Conservation (phyloP, 2,113 vertebrate species). For the Psammodynastes pulverulentus region DNA sequence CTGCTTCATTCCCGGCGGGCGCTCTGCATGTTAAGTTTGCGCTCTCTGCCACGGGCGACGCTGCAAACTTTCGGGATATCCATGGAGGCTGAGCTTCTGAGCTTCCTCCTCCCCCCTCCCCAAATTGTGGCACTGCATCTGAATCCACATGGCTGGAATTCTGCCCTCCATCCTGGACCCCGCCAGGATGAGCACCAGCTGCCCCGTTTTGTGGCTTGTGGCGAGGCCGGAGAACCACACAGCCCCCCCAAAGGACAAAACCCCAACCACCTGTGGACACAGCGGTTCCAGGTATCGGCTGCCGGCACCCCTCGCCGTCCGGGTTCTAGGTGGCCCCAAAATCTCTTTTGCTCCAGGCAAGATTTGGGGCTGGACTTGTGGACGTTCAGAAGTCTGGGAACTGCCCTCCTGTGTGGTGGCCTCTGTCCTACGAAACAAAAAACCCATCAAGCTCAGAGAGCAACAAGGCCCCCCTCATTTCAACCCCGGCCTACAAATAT, state of each 20-base stretch:
- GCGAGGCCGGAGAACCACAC: neutral
- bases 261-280: too few species aligned
- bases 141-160: neutral
- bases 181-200: neutral
- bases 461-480: neutral
- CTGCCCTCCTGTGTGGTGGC: neutral
- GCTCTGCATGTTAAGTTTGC: constrained; percentile 55
- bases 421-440: neutral
- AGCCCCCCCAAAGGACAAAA: neutral
- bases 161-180: neutral
- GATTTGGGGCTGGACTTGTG: neutral
- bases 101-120: neutral
- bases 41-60: neutral
- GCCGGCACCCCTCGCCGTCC: neutral
- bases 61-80: too few species aligned
- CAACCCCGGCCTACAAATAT: neutral
- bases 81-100: too few species aligned
- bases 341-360: neutral
- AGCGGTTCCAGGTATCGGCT: neutral
- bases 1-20: constrained; percentile 41
- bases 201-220: neutral
- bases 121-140: neutral
- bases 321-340: neutral
- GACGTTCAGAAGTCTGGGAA: neutral
- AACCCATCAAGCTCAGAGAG: neutral